Conservation (phyloP, 2,113 vertebrate genomes). For the Poeciliopsis retropinna region DNA sequence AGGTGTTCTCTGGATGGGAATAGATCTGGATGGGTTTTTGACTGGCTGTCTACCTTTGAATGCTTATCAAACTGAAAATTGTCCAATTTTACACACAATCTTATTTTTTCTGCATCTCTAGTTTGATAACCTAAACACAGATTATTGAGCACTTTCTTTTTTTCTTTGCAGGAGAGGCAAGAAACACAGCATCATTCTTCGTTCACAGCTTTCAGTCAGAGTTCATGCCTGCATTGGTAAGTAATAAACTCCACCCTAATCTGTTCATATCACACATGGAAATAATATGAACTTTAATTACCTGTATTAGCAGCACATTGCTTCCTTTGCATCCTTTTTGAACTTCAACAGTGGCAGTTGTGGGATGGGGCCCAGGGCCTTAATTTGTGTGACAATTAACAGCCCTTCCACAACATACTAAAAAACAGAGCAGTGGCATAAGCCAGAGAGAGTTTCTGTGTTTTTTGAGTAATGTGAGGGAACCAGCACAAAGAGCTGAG, state of each 20-base stretch:
- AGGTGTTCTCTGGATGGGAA: too few species aligned
- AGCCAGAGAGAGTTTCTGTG: conserved; percentile 60
- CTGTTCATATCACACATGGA: conserved; percentile 26
- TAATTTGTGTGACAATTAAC: conserved; percentile 53
- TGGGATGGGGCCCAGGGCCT: conserved; percentile 35
- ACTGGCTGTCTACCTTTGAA: background rate
- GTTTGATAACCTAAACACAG: conserved; percentile 16
- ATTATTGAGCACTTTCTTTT: conserved; percentile 28
- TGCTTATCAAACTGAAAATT: background rate
- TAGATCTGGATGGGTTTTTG: too few species aligned
- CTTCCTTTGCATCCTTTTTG: conserved; percentile 38
- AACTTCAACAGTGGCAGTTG: conserved; percentile 57
- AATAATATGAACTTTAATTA: conserved; percentile 36
- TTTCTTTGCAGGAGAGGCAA: conserved; percentile 86
- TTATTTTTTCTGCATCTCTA: background rate
- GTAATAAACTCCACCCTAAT: conserved; percentile 62
- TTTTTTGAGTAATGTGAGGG: conserved; percentile 60
- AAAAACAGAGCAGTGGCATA: conserved; percentile 22
- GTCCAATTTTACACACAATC: background rate
- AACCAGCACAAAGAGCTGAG: conserved; percentile 54
- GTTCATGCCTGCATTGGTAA: conserved; percentile 98
- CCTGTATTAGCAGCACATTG: conserved; percentile 23
- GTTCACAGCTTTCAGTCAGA: conserved; percentile 94
- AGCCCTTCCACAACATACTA: conserved; percentile 24
- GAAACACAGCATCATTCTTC: conserved; percentile 94